phyloP scores from a whole-genome alignment of 2,888 invertebrate species.

The Criorhina ranunculi region DNA sequence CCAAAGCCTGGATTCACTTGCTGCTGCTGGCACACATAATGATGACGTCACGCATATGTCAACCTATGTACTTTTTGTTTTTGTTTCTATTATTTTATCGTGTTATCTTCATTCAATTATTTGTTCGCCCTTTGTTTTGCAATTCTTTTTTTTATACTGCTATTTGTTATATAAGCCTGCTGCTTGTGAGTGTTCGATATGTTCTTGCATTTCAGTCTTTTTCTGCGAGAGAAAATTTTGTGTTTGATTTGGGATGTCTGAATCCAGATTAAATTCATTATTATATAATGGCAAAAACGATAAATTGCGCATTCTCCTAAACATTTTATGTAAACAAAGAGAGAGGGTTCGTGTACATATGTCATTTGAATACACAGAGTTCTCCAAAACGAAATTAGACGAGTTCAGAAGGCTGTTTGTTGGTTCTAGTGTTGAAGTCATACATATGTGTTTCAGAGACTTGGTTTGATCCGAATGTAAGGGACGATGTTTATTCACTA shows the following conservation, averaged over 20 bases:
- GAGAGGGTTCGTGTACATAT: neutral
- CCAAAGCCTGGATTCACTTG: neutral
- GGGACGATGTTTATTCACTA: too few relatives aligned
- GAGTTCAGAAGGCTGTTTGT: neutral
- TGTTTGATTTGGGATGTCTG: neutral
- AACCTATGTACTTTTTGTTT: too few relatives aligned
- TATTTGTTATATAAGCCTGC: too few relatives aligned
- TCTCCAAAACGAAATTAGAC: neutral
- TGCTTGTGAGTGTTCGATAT: neutral
- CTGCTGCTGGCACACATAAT: neutral
- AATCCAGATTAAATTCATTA: neutral
- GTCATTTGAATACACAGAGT: neutral
- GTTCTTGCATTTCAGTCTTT: neutral
- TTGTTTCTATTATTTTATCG: neutral
- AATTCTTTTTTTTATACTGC: too few relatives aligned
- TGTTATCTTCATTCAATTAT: too few relatives aligned
- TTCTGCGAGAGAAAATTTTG: neutral
- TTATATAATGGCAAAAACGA: neutral
- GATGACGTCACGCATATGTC: neutral
- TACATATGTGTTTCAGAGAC: neutral
- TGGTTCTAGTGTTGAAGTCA: neutral
- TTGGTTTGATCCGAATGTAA: too few relatives aligned
- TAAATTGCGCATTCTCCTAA: neutral
- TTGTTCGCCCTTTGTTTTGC: too few relatives aligned
- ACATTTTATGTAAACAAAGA: neutral